Evolutionary conservation across 2,797 vertebrate genomes (phyloP).

Genomic region (Leucoraja ocellata): DNA sequence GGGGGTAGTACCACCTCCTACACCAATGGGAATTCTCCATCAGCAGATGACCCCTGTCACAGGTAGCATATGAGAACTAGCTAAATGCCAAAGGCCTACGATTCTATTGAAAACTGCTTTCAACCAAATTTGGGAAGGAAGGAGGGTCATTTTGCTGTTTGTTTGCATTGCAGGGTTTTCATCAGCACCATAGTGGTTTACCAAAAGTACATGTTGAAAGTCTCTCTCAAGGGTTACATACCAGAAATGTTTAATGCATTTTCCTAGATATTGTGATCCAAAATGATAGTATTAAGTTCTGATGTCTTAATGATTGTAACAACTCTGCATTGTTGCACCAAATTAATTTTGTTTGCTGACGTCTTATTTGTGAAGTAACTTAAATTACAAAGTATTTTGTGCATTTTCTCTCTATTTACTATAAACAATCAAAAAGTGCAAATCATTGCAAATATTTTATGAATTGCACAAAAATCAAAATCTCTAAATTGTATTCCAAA

Average conservation of each 20-base stretch:
- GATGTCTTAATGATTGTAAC: neutral
- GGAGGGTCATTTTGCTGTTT: constrained; percentile 29
- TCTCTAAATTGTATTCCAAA: neutral
- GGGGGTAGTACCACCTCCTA: constrained; percentile 91
- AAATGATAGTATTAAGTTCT: neutral
- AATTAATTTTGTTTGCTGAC: constrained; percentile 17
- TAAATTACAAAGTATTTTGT: neutral
- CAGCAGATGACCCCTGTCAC: constrained; percentile 92
- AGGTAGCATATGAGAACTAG: constrained; percentile 78
- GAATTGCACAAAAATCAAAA: neutral
- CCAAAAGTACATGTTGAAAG: constrained; percentile 27
- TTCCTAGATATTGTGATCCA: constrained; percentile 22
- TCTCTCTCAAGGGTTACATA: constrained; percentile 33
- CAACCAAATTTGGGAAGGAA: constrained; percentile 7
- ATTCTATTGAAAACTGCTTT: constrained; percentile 7
- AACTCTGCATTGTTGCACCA: neutral
- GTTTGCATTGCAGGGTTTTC: constrained; percentile 27
- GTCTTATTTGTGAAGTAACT: neutral
- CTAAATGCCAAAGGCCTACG: constrained; percentile 42
- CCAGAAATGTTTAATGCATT: constrained; percentile 1
- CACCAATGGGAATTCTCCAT: constrained; percentile 96
- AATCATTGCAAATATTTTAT: neutral
- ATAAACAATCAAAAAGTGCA: neutral
- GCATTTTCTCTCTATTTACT: neutral
- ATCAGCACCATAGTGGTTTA: constrained; percentile 26